Evolutionary conservation across 2,888 invertebrate genomes (phyloP).

Genomic region (Argyra leucocephala): DNA sequence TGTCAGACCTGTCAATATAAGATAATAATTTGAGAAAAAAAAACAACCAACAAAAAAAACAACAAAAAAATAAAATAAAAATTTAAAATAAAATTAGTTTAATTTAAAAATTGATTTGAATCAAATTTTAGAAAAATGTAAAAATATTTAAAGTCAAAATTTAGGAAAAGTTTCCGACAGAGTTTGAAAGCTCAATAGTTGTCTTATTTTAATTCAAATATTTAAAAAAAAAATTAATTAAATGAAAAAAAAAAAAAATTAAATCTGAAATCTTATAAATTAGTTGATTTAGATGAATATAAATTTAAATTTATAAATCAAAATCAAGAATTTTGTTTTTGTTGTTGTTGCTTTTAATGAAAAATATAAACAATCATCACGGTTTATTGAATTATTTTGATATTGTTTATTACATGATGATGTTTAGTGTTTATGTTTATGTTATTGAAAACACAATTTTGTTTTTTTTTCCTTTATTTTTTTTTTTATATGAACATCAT

Average conservation of each 20-base stretch:
- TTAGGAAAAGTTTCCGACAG: background rate
- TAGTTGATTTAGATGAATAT: background rate
- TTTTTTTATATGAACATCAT: too few relatives aligned
- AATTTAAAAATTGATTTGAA: too few relatives aligned
- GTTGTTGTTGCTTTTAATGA: too few relatives aligned
- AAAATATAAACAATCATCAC: background rate
- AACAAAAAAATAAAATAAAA: too few relatives aligned
- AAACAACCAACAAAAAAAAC: too few relatives aligned
- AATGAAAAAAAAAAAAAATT: background rate
- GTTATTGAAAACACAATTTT: conserved; percentile 12
- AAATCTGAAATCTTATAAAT: background rate
- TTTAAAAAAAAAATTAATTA: background rate
- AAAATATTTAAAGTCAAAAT: background rate
- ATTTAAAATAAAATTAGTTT: too few relatives aligned
- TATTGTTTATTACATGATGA: conserved; percentile 9
- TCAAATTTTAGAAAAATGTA: too few relatives aligned
- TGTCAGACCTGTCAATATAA: too few relatives aligned
- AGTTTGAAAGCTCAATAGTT: background rate
- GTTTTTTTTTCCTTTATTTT: background rate
- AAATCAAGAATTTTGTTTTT: background rate
- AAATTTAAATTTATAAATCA: background rate
- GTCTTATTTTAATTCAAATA: background rate
- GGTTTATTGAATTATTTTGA: conserved; percentile 7
- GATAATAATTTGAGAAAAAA: too few relatives aligned
- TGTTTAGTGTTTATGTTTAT: background rate